Percentiles rank a stretch among this genome's conserved stretches.
phyloP scores from a whole-genome alignment of 1,140 invertebrate genomes.

The Solen grandis region DNA sequence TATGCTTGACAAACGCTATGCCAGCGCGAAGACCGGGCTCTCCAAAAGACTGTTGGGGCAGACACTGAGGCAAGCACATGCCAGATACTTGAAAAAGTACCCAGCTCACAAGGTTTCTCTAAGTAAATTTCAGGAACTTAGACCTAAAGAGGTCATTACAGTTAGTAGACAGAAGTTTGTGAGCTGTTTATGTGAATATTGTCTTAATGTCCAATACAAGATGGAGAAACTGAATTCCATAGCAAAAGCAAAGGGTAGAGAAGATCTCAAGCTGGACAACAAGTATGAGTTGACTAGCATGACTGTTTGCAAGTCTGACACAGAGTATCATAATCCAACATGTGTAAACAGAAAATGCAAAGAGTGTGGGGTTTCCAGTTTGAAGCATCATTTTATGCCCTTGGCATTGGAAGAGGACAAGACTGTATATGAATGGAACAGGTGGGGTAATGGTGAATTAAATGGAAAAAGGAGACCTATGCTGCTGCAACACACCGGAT shows the following conservation, averaged over 20 bases:
- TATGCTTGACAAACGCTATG: neutral
- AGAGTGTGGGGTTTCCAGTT: slow-evolving; percentile 9
- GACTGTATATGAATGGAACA: neutral
- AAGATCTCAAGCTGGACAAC: slow-evolving; percentile 1
- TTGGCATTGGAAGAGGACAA: neutral
- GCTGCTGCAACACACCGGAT: neutral
- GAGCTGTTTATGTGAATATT: slow-evolving; percentile 39
- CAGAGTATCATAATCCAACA: neutral
- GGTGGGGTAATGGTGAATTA: neutral
- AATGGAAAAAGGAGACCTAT: neutral
- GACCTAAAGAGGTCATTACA: slow-evolving; percentile 11
- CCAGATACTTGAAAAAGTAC: neutral
- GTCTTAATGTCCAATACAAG: slow-evolving; percentile 36
- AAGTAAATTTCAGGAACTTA: neutral
- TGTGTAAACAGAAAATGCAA: slow-evolving; percentile 30
- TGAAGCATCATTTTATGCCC: neutral
- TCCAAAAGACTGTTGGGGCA: neutral
- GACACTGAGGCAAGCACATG: neutral
- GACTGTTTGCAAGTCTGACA: slow-evolving; percentile 18
- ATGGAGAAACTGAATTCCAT: neutral
- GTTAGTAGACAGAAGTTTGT: slow-evolving; percentile 7
- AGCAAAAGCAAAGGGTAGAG: neutral
- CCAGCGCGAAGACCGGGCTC: neutral
- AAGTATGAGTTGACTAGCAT: neutral
- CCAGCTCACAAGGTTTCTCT: neutral